Conservation (phyloP, 2,888 invertebrate species). For the Crossocerus cetratus region DNA sequence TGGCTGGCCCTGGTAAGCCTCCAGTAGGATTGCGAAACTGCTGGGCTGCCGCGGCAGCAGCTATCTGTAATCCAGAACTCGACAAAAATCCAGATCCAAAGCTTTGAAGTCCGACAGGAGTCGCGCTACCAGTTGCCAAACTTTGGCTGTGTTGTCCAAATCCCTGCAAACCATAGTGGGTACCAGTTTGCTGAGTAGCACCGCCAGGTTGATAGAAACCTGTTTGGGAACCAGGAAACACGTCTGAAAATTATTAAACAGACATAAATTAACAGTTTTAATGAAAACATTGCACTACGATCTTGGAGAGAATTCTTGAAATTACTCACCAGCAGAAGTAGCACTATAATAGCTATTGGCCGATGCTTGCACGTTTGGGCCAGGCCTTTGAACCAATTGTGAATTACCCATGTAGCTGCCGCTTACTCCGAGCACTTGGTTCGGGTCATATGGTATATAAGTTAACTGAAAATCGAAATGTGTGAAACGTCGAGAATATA, state of each 20-base stretch:
- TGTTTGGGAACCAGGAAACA: slow-evolving; percentile 75
- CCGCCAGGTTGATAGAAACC: slow-evolving; percentile 75
- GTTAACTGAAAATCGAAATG: slow-evolving; percentile 74
- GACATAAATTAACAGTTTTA: not conserved
- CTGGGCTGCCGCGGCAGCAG: slow-evolving; percentile 81
- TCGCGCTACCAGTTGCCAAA: slow-evolving; percentile 74
- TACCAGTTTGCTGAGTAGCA: slow-evolving; percentile 75
- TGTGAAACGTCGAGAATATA: not conserved
- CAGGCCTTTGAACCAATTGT: slow-evolving; percentile 81
- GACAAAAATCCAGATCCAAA: slow-evolving; percentile 80
- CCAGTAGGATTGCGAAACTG: slow-evolving; percentile 82
- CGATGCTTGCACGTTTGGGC: slow-evolving; percentile 77
- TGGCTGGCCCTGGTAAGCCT: slow-evolving; percentile 72
- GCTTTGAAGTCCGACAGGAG: slow-evolving; percentile 78
- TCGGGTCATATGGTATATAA: slow-evolving; percentile 81
- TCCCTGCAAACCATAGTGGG: slow-evolving; percentile 76
- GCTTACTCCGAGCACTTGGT: slow-evolving; percentile 78
- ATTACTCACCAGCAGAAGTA: slow-evolving; percentile 71
- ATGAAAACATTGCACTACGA: not conserved
- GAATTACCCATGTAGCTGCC: slow-evolving; percentile 82
- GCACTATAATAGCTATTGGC: slow-evolving; percentile 75
- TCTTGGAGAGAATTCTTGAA: not conserved
- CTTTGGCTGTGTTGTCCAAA: slow-evolving; percentile 76
- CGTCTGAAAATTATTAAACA: slow-evolving; percentile 62
- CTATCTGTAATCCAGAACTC: slow-evolving; percentile 81